Percentiles rank a stretch among this genome's conserved stretches.
phyloP scores from a whole-genome alignment of 2,888 invertebrate species.

The Melieria crassipennis region DNA sequence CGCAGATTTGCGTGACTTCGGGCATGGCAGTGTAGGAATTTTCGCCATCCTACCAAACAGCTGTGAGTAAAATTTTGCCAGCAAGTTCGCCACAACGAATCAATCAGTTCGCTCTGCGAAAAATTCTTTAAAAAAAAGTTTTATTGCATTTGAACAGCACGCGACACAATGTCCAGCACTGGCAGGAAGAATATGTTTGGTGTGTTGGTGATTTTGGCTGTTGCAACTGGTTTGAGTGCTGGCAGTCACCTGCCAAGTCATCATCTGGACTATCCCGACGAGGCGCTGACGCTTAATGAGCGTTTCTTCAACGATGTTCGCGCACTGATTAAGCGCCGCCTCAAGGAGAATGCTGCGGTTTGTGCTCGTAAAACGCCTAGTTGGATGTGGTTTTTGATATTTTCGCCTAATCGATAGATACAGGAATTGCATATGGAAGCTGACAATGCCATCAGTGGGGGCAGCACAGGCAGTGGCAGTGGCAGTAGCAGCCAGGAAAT shows the following conservation, averaged over 20 bases:
- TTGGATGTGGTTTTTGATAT: neutral
- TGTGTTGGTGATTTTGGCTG: constrained; percentile 37
- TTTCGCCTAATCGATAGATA: constrained; percentile 34
- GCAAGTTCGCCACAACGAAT: neutral
- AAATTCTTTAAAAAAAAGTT: neutral
- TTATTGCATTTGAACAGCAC: neutral
- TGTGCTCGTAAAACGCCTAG: constrained; percentile 41
- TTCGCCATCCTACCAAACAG: constrained; percentile 26
- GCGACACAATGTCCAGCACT: constrained; percentile 17
- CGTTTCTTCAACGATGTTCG: constrained; percentile 69
- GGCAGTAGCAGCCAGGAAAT: constrained; percentile 23
- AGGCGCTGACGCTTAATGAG: constrained; percentile 56
- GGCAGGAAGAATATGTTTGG: constrained; percentile 12
- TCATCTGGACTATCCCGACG: constrained; percentile 41
- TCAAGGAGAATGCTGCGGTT: constrained; percentile 57
- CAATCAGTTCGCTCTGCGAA: neutral
- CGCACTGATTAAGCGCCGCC: constrained; percentile 67
- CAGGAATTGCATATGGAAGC: constrained; percentile 47
- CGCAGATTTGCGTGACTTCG: constrained; percentile 12
- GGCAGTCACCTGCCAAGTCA: constrained; percentile 52
- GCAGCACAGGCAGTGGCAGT: neutral
- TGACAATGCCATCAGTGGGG: constrained; percentile 37
- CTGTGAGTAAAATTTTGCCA: constrained; percentile 28
- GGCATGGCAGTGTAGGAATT: constrained; percentile 20
- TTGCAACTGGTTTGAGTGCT: constrained; percentile 36